Percentiles rank a stretch among this genome's conserved stretches.
Evolutionary conservation across 2,113 vertebrate species (phyloP).

Genomic region (Isichthys henryi): DNA sequence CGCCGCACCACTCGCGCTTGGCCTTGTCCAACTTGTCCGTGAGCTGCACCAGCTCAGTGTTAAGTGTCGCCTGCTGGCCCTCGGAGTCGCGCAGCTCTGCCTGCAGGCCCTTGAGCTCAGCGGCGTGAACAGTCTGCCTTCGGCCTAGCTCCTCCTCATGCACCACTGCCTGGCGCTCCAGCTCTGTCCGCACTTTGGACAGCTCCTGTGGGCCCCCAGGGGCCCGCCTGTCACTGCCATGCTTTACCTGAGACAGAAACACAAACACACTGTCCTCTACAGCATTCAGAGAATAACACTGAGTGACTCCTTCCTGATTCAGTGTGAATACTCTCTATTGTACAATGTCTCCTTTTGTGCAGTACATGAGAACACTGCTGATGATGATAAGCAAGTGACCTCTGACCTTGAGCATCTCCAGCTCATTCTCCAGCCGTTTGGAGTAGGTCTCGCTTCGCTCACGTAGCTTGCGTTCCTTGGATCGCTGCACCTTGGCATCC

Average conservation of each 20-base stretch:
- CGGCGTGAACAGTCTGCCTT: slow-evolving; percentile 77
- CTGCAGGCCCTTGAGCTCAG: slow-evolving; percentile 79
- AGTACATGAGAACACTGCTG: not conserved
- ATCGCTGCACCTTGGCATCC: slow-evolving; percentile 76
- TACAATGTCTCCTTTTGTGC: not conserved
- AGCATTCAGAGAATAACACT: not conserved
- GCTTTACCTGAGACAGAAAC: slow-evolving; percentile 62
- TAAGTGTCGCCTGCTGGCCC: slow-evolving; percentile 73
- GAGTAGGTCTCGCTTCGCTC: slow-evolving; percentile 86
- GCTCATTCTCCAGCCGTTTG: slow-evolving; percentile 84
- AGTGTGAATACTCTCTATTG: not conserved
- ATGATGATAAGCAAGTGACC: not conserved
- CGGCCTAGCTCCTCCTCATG: slow-evolving; percentile 86
- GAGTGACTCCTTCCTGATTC: not conserved
- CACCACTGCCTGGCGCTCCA: slow-evolving; percentile 86
- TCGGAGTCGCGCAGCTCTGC: slow-evolving; percentile 87
- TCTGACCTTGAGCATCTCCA: slow-evolving; percentile 81
- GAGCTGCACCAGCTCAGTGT: slow-evolving; percentile 80
- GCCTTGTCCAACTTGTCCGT: slow-evolving; percentile 84
- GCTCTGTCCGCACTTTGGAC: slow-evolving; percentile 78
- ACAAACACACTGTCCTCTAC: not conserved
- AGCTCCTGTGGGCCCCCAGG: slow-evolving; percentile 71
- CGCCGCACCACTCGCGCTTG: slow-evolving; percentile 72
- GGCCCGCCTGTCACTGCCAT: slow-evolving; percentile 67
- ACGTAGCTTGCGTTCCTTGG: slow-evolving; percentile 84